Evolutionary conservation across 30 jellyfish, hydroid and myxozoan species (phyloP), one percentile per base, ranked within the genome.

Genomic region (Aurelia aurita): DNA sequence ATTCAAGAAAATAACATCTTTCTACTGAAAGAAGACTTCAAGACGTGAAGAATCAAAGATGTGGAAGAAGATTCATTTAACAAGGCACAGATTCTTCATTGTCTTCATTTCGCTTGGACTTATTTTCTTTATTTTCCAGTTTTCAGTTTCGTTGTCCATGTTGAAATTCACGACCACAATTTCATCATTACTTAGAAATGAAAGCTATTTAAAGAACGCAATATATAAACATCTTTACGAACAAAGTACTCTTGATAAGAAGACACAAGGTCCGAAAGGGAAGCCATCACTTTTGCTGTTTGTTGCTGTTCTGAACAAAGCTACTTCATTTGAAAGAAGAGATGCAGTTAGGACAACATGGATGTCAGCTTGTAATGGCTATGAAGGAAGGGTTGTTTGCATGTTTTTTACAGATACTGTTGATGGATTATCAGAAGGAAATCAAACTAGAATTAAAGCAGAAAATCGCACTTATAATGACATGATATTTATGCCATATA

Each of bases 401-500:
- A 65, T 58, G 51, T 93, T 93, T 74, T 93, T 93, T 72, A 87
- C 97, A 8, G 98, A 93, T 57, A 23, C 79, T 12, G 12, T 74
- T 3, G 90, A 93, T 3, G 81, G 74, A 46, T 66, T 68, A 34
- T 29, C 88, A 19, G 55, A 55, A 54, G 84, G 2, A 1, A 77
- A 68, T 21, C 39, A 34, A 19, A 28, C 65, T 21, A 80, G 68
- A 54, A 51, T 72, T 19, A 58, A 45, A 47, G 73, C 65, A 3
- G 98, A 93, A 69, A 26, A 5, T 7, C 51, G 35, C 10, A 55
- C 49, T 12, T 29, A 87, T 72, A 58, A 76, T 8, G 98, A 93
- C 72, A 69, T 93, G 67, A 46, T 88, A 3, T 83, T 73, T 64
- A 93, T 88, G 97, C 98, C 98, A 54, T 87, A 64, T 74, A 72